Conservation (phyloP, 2,797 vertebrate species). For the Cyclura pinguis region DNA sequence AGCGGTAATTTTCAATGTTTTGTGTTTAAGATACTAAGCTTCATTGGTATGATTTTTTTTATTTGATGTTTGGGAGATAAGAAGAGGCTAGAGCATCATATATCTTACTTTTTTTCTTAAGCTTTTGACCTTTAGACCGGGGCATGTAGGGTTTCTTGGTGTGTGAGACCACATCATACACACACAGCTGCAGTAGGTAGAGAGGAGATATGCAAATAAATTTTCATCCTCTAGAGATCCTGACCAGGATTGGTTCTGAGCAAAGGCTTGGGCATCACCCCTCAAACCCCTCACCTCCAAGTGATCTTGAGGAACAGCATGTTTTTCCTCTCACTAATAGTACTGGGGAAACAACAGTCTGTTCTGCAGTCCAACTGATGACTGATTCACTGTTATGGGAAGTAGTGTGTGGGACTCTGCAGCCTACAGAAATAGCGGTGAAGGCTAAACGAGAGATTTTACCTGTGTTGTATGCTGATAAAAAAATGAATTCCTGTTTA, state of each 20-base stretch:
- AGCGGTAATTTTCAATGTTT: not conserved
- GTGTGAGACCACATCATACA: too few relatives aligned
- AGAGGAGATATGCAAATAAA: too few relatives aligned
- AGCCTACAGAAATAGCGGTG: not conserved
- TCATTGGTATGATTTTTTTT: not conserved
- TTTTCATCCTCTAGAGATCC: too few relatives aligned
- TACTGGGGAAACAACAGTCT: not conserved
- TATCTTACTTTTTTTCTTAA: not conserved
- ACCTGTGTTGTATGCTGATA: not conserved
- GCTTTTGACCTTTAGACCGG: not conserved
- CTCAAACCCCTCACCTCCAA: not conserved
- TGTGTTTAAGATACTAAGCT: not conserved
- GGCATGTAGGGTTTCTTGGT: not conserved
- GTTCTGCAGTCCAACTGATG: not conserved
- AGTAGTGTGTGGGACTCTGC: not conserved
- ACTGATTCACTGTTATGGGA: not conserved
- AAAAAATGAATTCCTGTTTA: not conserved
- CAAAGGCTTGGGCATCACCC: not conserved
- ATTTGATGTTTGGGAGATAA: not conserved
- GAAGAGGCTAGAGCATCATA: not conserved
- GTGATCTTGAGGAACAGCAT: not conserved
- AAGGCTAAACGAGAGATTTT: too few relatives aligned
- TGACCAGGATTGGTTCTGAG: not conserved
- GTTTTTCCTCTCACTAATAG: not conserved
- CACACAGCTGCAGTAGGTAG: too few relatives aligned